These are phyloP conservation scores for Pardalotus punctatus DNA, from an alignment of 2,113 vertebrate genomes.

Conservation along the genomic window DNA sequence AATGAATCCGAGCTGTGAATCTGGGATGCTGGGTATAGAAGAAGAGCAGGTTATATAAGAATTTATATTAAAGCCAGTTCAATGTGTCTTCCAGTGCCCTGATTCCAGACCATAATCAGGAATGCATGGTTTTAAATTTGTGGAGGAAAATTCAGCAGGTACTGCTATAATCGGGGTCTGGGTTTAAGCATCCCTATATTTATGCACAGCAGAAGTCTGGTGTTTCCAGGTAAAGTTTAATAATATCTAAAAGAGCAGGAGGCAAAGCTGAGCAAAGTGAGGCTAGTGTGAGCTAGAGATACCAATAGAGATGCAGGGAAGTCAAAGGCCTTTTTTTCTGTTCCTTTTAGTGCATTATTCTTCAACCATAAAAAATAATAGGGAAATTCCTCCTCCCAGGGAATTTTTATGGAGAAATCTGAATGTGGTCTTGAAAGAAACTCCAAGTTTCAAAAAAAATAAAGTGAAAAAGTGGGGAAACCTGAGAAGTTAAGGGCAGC, in stretches of 20 bases:
- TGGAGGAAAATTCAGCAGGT: background rate
- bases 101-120: background rate
- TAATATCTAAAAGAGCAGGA: background rate
- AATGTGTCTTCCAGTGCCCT: background rate
- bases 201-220: background rate
- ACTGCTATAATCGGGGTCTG: background rate
- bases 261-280: background rate
- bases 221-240: background rate
- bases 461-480: background rate
- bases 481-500: constrained; percentile 20
- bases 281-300: background rate
- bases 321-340: background rate
- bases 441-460: background rate
- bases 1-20: background rate
- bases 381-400: constrained; percentile 33
- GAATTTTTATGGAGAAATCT: constrained; percentile 40
- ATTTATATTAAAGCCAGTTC: background rate
- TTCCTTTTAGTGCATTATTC: background rate
- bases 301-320: background rate
- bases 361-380: constrained; percentile 34
- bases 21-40: background rate
- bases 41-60: background rate
- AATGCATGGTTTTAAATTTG: background rate
- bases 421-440: constrained; percentile 35
- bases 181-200: background rate